phyloP scores from a whole-genome alignment of 1,140 invertebrate species.

The Sycobia sp. region DNA sequence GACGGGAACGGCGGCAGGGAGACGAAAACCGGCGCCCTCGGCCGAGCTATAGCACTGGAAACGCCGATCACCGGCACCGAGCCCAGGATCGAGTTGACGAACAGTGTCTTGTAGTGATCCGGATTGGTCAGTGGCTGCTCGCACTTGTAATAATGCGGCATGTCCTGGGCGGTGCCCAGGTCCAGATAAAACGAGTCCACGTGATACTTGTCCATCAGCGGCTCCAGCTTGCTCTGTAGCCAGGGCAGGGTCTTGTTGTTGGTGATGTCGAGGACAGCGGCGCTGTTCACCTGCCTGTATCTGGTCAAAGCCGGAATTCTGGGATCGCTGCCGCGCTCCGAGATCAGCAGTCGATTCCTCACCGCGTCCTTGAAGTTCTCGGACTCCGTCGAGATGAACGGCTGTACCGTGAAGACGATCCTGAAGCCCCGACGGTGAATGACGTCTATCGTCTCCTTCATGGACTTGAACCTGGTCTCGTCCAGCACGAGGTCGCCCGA shows the following conservation, averaged over 20 bases:
- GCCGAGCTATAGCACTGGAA: slow-evolving; percentile 79
- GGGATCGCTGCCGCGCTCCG: slow-evolving; percentile 73
- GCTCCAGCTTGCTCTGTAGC: slow-evolving; percentile 76
- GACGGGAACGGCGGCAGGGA: slow-evolving; percentile 85
- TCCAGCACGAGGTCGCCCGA: slow-evolving; percentile 81
- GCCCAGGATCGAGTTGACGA: slow-evolving; percentile 70
- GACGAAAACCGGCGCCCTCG: slow-evolving; percentile 84
- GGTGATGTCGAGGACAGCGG: slow-evolving; percentile 83
- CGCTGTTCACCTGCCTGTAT: slow-evolving; percentile 77
- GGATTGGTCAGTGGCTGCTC: slow-evolving; percentile 75
- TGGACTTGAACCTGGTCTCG: slow-evolving; percentile 71
- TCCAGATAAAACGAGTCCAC: slow-evolving; percentile 92
- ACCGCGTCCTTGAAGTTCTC: slow-evolving; percentile 79
- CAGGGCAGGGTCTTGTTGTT: slow-evolving; percentile 80
- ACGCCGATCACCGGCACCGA: slow-evolving; percentile 77
- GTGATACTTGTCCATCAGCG: slow-evolving; percentile 73
- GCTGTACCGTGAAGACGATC: slow-evolving; percentile 82
- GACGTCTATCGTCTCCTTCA: slow-evolving; percentile 79
- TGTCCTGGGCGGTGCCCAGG: slow-evolving; percentile 83
- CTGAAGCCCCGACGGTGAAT: slow-evolving; percentile 83
- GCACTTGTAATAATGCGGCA: slow-evolving; percentile 84
- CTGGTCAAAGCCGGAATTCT: slow-evolving; percentile 76
- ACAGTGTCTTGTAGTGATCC: slow-evolving; percentile 79
- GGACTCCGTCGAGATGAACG: slow-evolving; percentile 85
- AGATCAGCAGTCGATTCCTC: slow-evolving; percentile 71